Conservation (phyloP, 2,888 invertebrate genomes). For the Acrocera orbiculus region DNA sequence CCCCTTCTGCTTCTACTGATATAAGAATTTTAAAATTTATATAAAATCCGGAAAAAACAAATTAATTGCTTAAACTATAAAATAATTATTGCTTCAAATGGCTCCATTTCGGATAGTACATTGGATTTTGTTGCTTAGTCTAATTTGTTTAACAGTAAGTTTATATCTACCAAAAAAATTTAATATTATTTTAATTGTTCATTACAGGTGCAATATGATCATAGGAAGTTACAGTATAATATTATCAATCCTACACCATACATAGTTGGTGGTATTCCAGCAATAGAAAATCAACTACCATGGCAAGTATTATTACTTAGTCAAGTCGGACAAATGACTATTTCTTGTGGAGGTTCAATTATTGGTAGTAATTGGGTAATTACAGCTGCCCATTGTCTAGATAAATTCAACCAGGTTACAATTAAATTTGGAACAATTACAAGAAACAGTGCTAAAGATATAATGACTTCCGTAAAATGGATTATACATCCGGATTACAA, state of each 20-base stretch:
- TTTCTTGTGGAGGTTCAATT: conserved; percentile 26
- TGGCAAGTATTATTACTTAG: conserved; percentile 26
- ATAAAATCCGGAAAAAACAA: too few species aligned
- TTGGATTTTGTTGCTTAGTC: too few species aligned
- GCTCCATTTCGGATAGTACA: too few species aligned
- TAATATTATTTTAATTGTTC: too few species aligned
- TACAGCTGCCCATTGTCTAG: conserved; percentile 26
- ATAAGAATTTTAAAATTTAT: too few species aligned
- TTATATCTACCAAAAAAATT: too few species aligned
- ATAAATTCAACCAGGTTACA: conserved; percentile 16
- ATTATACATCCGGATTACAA: conserved; percentile 22
- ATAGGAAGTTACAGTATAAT: too few species aligned
- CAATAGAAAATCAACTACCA: conserved; percentile 15
- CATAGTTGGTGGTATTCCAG: background rate
- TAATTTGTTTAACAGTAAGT: too few species aligned
- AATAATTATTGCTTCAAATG: too few species aligned
- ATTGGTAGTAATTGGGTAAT: conserved; percentile 22
- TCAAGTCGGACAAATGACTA: conserved; percentile 16
- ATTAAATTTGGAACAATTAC: conserved; percentile 20
- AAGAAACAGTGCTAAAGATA: conserved; percentile 15
- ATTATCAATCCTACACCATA: background rate
- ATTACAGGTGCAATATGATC: too few species aligned
- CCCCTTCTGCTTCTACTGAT: too few species aligned
- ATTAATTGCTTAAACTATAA: too few species aligned
- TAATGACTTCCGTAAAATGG: conserved; percentile 19